Percentiles rank a stretch among this genome's conserved stretches.
These are phyloP conservation scores for Coelogynopora nodosa DNA, from an alignment of 2,888 invertebrate species.

Conservation along the genomic window DNA sequence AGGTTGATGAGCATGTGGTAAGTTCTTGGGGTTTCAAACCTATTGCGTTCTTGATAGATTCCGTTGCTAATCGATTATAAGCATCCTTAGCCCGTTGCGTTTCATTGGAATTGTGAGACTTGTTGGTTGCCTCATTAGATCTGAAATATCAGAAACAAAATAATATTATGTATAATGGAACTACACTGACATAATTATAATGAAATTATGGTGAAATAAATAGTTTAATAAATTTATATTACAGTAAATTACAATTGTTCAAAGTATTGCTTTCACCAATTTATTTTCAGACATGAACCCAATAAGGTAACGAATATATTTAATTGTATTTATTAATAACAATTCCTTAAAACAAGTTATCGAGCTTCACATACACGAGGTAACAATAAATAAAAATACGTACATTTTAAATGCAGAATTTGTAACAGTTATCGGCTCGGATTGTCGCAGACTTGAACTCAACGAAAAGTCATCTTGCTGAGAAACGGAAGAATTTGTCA, in stretches of 20 bases:
- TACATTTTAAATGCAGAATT: constrained; percentile 26
- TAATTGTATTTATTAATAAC: too few relatives aligned
- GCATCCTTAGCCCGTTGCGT: neutral
- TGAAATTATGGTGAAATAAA: too few relatives aligned
- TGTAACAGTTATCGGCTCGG: neutral
- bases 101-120: neutral
- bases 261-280: too few relatives aligned
- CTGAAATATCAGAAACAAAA: neutral
- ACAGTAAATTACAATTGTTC: too few relatives aligned
- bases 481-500: neutral
- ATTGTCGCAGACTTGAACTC: neutral
- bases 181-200: too few relatives aligned
- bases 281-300: too few relatives aligned
- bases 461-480: neutral
- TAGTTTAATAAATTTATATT: too few relatives aligned
- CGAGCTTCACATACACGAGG: neutral
- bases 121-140: neutral
- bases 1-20: neutral
- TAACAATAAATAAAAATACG: neutral
- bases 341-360: neutral
- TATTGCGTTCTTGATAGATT: neutral
- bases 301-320: too few relatives aligned
- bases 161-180: too few relatives aligned
- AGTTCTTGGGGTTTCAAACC: constrained; percentile 8
- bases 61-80: constrained; percentile 12